Base-by-base conservation (phyloP, 2,888 invertebrate genomes). In the Acronicta psi region DNA sequence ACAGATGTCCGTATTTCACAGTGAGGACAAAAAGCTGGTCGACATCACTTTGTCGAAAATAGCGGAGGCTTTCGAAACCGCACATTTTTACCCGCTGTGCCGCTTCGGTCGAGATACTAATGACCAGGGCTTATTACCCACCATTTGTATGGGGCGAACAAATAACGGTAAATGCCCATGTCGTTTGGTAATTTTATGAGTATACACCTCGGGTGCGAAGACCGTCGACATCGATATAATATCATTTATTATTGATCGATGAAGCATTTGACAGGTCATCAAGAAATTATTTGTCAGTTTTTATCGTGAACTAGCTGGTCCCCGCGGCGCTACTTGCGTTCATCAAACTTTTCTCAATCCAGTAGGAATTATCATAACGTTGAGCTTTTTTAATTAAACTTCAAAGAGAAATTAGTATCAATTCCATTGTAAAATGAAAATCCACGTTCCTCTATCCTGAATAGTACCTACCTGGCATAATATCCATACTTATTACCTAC, bases 11-110 rank as follows among this genome's bases (percentile, higher is more conserved):
- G 34, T 43, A 51, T 70, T 50, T 38, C 36, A 59, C 43, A 71
- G 49, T 41, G 14, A 49, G 38, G 41, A 25, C 45, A 50, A 34
- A 43, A 68, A 63, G 50, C 58, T 45, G 55, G 45, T 60, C 51
- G 47, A 47, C 52, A 57, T 59, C 62, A 58, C 65, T 60, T 65
- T 72, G 59, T 69, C 57, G 59, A 20, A 16, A 34, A 20, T 45
- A 62, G 58, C 49, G 44, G 29, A 52, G 47, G 49, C 46, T 44
- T 42, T 47, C 20, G 42, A 23, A 40, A 64, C 76, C 82, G 54
- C 69, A 71, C 65, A 80, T 82, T 81, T 82, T 81, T 80, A 61
- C 16, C 57, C 51, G 54, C 58, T 64, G 36, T 70, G 65, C 55
- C 69, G 42, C 20, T 65, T 73, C 52, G 69, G 64, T 45, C 53